phyloP scores from a whole-genome alignment of 1,140 invertebrate genomes.

The Pseudomyrmex pallidus region DNA sequence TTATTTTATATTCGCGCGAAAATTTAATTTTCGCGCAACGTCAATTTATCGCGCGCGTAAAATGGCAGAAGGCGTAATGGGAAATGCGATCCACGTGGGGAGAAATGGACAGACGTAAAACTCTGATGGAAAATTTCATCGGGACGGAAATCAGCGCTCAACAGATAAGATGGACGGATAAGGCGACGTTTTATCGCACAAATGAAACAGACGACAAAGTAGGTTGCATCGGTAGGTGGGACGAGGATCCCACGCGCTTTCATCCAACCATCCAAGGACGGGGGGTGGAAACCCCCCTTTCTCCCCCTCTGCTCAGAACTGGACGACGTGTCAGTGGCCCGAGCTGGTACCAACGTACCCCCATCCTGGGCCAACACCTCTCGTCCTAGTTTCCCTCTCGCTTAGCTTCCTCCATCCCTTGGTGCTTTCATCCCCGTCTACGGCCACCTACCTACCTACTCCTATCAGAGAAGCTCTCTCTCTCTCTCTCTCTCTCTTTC shows the following conservation, averaged over 20 bases:
- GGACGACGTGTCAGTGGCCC: constrained; percentile 77
- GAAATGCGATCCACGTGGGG: not conserved
- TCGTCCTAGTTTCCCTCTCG: constrained; percentile 74
- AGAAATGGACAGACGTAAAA: constrained; percentile 9
- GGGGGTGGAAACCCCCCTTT: not conserved
- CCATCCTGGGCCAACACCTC: constrained; percentile 75
- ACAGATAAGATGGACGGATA: constrained; percentile 38
- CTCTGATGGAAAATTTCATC: constrained; percentile 45
- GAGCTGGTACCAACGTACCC: constrained; percentile 71
- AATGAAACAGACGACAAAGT: constrained; percentile 73
- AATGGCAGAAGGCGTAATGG: constrained; percentile 8
- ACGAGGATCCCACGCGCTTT: constrained; percentile 67
- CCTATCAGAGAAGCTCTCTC: not conserved
- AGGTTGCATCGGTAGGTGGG: constrained; percentile 68
- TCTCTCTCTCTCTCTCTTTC: not conserved
- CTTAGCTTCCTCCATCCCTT: constrained; percentile 53
- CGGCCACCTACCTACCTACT: not conserved
- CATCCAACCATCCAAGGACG: constrained; percentile 16
- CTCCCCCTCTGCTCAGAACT: constrained; percentile 65
- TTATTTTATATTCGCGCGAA: not conserved
- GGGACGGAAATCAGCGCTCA: constrained; percentile 48
- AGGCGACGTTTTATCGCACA: constrained; percentile 47
- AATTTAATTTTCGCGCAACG: not conserved
- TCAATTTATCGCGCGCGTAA: not conserved
- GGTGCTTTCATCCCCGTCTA: constrained; percentile 21